Evolutionary conservation across 1,140 invertebrate species (phyloP).

Genomic region (Conus ventricosus): DNA sequence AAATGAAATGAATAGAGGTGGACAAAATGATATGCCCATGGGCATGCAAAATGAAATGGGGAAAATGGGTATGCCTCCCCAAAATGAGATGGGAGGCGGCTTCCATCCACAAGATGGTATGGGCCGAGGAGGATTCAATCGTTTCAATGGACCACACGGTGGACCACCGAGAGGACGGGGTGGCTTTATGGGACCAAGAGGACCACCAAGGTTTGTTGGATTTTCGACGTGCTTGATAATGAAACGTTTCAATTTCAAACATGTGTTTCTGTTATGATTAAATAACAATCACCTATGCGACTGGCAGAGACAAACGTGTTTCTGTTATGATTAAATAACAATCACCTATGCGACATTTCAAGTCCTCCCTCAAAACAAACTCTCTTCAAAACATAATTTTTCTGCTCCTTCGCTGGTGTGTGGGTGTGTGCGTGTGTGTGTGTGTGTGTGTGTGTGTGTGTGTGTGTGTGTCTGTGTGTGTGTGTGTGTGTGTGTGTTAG

Average conservation of each 20-base stretch:
- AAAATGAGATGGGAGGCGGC: conserved; percentile 29
- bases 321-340: no score
- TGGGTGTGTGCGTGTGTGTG: no score
- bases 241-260: no score
- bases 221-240: neutral
- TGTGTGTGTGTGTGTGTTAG: no score
- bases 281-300: neutral
- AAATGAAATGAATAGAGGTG: conserved; percentile 31
- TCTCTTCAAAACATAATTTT: no score
- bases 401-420: no score
- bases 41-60: conserved; percentile 33
- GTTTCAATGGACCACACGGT: conserved; percentile 38
- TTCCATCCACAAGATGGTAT: conserved; percentile 10
- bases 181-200: conserved; percentile 48
- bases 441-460: no score
- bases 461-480: no score
- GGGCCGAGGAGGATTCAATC: conserved; percentile 42
- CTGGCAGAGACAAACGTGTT: no score
- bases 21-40: conserved; percentile 39
- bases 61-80: conserved; percentile 34
- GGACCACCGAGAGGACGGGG: conserved; percentile 37
- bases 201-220: conserved; percentile 30
- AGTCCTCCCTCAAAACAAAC: no score
- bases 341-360: no score
- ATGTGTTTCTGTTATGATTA: neutral